Conservation (phyloP, 2,888 invertebrate species). For the Cyclophora albipunctata region DNA sequence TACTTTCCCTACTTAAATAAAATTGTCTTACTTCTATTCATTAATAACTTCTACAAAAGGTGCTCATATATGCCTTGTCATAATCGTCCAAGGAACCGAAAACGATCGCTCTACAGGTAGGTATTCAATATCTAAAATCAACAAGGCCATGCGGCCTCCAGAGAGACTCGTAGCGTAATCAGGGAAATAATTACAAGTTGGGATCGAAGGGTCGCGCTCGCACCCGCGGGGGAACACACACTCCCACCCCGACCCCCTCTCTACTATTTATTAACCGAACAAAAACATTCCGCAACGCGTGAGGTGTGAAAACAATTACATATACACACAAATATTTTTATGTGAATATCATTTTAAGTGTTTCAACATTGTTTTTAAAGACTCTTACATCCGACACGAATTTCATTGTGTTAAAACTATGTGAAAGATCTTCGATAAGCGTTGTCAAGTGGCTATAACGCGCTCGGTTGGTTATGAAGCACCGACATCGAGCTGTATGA, state of each 20-base stretch:
- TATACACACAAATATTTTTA: slow-evolving; percentile 1
- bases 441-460: neutral
- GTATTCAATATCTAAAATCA: slow-evolving; percentile 5
- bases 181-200: slow-evolving; percentile 28
- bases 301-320: slow-evolving; percentile 6
- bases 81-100: too few relatives aligned
- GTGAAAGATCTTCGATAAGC: slow-evolving; percentile 11
- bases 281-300: neutral
- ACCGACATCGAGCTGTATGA: slow-evolving; percentile 10
- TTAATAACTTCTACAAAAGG: too few relatives aligned
- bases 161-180: slow-evolving; percentile 23
- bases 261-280: too few relatives aligned
- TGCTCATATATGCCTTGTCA: too few relatives aligned
- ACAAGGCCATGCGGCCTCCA: slow-evolving; percentile 9
- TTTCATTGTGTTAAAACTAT: slow-evolving; percentile 11
- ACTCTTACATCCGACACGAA: slow-evolving; percentile 3
- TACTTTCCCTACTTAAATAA: neutral
- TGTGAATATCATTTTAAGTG: slow-evolving; percentile 3
- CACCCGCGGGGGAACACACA: slow-evolving; percentile 5
- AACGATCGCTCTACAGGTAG: too few relatives aligned
- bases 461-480: slow-evolving; percentile 5
- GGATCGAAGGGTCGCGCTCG: slow-evolving; percentile 21
- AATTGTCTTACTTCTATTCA: too few relatives aligned
- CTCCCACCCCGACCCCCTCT: neutral
- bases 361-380: slow-evolving; percentile 3